A percentile compares a stretch with the other conserved stretches of the same genome.
Conservation (phyloP, 1,140 invertebrate species). For the Proctacanthus coquilletti region DNA sequence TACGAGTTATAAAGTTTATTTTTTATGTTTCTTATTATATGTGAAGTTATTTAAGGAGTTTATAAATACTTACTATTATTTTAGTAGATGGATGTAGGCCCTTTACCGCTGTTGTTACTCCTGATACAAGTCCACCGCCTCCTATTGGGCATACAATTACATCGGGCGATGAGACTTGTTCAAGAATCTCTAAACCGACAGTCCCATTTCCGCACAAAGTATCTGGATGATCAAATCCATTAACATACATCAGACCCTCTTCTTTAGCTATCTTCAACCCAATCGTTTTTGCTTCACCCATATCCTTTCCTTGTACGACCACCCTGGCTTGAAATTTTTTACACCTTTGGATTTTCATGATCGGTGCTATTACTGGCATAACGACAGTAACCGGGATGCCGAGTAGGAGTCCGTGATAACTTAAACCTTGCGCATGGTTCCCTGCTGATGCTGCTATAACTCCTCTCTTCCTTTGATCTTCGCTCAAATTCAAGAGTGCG, state of each 20-base stretch:
- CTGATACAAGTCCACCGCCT: constrained; percentile 78
- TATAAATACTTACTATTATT: constrained; percentile 55
- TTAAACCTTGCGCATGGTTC: constrained; percentile 75
- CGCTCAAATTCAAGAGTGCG: constrained; percentile 51
- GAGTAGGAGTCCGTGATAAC: constrained; percentile 52
- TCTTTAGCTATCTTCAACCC: constrained; percentile 56
- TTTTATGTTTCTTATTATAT: no score
- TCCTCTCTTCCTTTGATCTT: constrained; percentile 49
- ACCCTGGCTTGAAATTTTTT: constrained; percentile 52
- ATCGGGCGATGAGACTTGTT: constrained; percentile 63
- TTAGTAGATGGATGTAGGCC: constrained; percentile 61
- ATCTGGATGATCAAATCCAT: constrained; percentile 73
- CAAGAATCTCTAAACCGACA: constrained; percentile 78
- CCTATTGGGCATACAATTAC: constrained; percentile 73
- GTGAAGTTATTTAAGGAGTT: no score
- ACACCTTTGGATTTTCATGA: constrained; percentile 61
- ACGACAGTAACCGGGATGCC: constrained; percentile 60
- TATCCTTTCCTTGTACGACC: constrained; percentile 46
- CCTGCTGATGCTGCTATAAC: constrained; percentile 83
- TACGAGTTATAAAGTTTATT: constrained; percentile 23
- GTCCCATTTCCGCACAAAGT: constrained; percentile 90
- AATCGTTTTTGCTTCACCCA: constrained; percentile 69
- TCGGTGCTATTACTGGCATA: constrained; percentile 54
- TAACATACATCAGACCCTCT: constrained; percentile 49
- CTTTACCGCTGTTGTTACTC: constrained; percentile 74